Evolutionary conservation across 2,888 invertebrate species (phyloP), one percentile per base, ranked within the genome.

Genomic region (Diplazon laetatorius): DNA sequence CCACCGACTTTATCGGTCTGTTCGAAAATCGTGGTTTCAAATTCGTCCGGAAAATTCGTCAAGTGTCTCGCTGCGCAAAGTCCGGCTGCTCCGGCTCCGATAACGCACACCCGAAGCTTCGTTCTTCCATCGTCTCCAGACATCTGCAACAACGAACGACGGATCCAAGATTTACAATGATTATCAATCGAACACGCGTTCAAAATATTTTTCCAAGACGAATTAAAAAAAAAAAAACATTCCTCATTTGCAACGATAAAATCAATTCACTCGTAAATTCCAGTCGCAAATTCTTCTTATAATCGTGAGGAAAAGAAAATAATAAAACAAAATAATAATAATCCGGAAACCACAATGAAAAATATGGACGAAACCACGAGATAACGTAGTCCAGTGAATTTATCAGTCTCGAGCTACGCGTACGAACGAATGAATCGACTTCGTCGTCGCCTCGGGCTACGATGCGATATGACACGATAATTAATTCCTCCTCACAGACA

Each of bases 21-120:
- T 86, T 97, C 97, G 85, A 94, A 96, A 8, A 95, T 93, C 0
- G 92, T 92, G 85, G 93, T 93, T 80, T 93, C 92, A 74, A 92
- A 91, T 48, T 90, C 90, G 0, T 90, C 90, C 4, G 87, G 85
- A 84, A 92, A 91, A 81, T 92, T 91, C 80, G 93, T 91, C 76
- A 94, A 91, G 86, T 95, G 94, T 22, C 94, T 92, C 0, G 94
- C 92, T 0, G 94, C 93, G 57, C 93, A 94, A 12, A 96, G 90
- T 0, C 96, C 96, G 0, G 95, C 94, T 25, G 95, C 95, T 0
- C 96, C 97, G 0, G 95, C 95, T 0, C 97, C 96, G 55, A 97
- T 93, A 46, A 97, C 93, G 85, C 93, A 93, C 0, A 94, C 92
- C 74, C 91, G 90, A 88, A 90, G 62, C 72, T 63, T 79, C 44